Evolutionary conservation across 2,797 vertebrate species (phyloP).

Genomic region (Siniperca obscura): DNA sequence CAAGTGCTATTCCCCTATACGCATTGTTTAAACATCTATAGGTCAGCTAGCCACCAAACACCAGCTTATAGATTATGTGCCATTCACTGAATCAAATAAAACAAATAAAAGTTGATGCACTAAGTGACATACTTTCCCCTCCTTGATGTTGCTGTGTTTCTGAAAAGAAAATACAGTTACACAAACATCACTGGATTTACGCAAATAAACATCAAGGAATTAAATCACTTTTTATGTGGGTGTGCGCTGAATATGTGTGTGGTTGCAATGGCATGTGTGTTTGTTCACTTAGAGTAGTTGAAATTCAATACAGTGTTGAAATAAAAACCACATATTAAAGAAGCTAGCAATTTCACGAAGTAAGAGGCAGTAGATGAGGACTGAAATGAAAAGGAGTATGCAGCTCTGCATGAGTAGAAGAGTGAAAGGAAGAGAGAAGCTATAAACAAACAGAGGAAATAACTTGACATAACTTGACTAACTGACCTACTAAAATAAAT

Average conservation of each 20-base stretch:
- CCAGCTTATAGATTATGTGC: slow-evolving; percentile 56
- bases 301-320: slow-evolving; percentile 48
- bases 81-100: slow-evolving; percentile 73
- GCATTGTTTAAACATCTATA: slow-evolving; percentile 54
- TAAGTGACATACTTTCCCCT: slow-evolving; percentile 87
- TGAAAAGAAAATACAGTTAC: slow-evolving; percentile 87
- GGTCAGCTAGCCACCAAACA: slow-evolving; percentile 62
- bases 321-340: slow-evolving; percentile 41
- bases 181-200: slow-evolving; percentile 78
- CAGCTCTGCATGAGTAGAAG: slow-evolving; percentile 12
- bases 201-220: slow-evolving; percentile 72
- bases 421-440: slow-evolving; percentile 9
- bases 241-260: slow-evolving; percentile 30
- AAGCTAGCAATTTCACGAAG: slow-evolving; percentile 43
- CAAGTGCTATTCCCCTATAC: slow-evolving; percentile 73
- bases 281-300: slow-evolving; percentile 47
- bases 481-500: slow-evolving; percentile 18
- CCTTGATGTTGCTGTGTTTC: slow-evolving; percentile 88
- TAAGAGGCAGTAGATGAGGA: slow-evolving; percentile 27
- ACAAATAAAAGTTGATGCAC: slow-evolving; percentile 79
- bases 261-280: slow-evolving; percentile 31
- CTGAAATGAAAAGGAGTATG: slow-evolving; percentile 11
- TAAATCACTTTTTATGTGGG: slow-evolving; percentile 59
- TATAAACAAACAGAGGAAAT: slow-evolving; percentile 26
- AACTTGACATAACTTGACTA: background rate